Percentiles rank a stretch among this genome's conserved stretches.
These are phyloP conservation scores for Hylyphantes graminicola DNA, from an alignment of 1,140 invertebrate species.

Conservation along the genomic window DNA sequence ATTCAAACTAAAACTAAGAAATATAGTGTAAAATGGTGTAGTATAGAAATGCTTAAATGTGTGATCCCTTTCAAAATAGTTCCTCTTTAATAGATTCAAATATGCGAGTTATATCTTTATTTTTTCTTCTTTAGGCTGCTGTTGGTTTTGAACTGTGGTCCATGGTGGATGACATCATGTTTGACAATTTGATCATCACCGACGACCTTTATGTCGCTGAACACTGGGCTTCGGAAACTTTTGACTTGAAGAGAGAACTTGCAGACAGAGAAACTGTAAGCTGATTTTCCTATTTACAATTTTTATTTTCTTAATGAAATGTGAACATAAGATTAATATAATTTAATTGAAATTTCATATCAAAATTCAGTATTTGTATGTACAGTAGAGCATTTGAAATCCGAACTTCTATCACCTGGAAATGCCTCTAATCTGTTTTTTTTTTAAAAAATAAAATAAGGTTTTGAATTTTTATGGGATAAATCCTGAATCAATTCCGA, in stretches of 20 bases:
- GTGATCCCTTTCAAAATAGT: no score
- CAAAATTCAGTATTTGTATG: no score
- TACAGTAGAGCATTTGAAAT: no score
- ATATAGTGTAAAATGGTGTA: neutral
- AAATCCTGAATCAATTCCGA: no score
- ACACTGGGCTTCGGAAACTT: slow-evolving; percentile 85
- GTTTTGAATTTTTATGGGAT: no score
- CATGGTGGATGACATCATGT: slow-evolving; percentile 92
- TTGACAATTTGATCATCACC: slow-evolving; percentile 95
- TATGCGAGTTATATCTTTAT: neutral
- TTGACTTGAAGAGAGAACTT: slow-evolving; percentile 83
- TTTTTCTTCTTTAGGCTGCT: slow-evolving; percentile 76
- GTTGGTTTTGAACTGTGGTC: slow-evolving; percentile 98
- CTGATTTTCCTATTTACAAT: slow-evolving; percentile 63
- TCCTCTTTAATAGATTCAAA: no score
- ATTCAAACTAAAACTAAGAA: no score
- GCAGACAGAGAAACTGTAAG: slow-evolving; percentile 83
- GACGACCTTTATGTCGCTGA: slow-evolving; percentile 83
- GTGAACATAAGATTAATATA: no score
- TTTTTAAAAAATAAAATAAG: no score
- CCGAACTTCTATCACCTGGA: no score
- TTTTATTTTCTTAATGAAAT: neutral
- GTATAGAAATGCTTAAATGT: neutral
- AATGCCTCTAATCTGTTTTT: no score
- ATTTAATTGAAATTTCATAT: no score